Percentiles rank a stretch among this genome's conserved stretches.
Conservation (phyloP, 2,113 vertebrate species). For the Danionella cerebrum region DNA sequence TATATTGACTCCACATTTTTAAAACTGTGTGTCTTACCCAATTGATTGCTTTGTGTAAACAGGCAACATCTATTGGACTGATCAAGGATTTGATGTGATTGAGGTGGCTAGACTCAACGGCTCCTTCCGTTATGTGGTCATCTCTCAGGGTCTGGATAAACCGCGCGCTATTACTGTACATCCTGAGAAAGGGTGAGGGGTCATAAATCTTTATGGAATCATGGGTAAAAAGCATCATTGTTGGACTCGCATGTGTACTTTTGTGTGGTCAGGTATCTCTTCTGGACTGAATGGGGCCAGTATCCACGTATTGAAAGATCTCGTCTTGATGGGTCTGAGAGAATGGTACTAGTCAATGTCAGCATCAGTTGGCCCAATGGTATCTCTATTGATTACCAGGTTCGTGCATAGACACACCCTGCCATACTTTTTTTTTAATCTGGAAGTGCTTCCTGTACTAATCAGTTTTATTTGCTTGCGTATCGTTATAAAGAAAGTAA, state of each 20-base stretch:
- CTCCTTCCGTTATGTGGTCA: slow-evolving; percentile 95
- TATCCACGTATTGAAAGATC: slow-evolving; percentile 93
- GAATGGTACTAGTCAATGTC: slow-evolving; percentile 80
- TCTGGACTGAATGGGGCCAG: slow-evolving; percentile 98
- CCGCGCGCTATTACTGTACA: slow-evolving; percentile 92
- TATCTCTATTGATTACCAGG: slow-evolving; percentile 91
- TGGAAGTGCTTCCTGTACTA: too few relatives aligned
- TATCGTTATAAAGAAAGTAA: too few relatives aligned
- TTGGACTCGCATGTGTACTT: background rate
- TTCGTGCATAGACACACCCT: slow-evolving; percentile 42
- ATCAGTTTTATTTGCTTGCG: too few relatives aligned
- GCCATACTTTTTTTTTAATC: background rate
- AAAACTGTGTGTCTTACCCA: background rate
- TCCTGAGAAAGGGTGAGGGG: slow-evolving; percentile 82
- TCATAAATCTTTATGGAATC: too few relatives aligned
- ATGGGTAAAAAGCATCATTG: background rate
- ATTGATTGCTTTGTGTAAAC: background rate
- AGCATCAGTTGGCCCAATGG: slow-evolving; percentile 98
- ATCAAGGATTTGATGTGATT: slow-evolving; percentile 95
- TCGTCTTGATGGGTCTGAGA: slow-evolving; percentile 77
- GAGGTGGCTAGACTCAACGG: slow-evolving; percentile 94
- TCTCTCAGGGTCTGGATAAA: slow-evolving; percentile 93
- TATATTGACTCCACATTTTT: background rate
- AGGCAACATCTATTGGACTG: slow-evolving; percentile 99
- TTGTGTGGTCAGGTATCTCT: slow-evolving; percentile 74